Percentiles rank a stretch among this genome's conserved stretches.
Conservation (phyloP, 1,140 invertebrate species). For the Leptinotarsa lineolata region DNA sequence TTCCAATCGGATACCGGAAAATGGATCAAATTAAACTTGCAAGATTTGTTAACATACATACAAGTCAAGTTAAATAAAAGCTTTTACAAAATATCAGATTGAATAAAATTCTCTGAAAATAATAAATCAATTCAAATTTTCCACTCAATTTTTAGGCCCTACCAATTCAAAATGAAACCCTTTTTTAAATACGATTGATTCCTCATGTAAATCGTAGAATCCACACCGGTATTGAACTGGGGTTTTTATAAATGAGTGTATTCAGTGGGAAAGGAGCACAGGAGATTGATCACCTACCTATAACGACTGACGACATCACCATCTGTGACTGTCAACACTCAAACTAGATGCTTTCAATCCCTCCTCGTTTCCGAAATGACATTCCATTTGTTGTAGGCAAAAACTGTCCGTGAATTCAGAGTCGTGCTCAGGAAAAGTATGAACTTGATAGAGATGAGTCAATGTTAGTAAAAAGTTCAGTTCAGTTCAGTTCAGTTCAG, state of each 20-base stretch:
- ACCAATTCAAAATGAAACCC: neutral
- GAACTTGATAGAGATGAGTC: too few species aligned
- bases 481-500: too few species aligned
- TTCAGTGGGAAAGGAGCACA: neutral
- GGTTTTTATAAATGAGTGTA: conserved; percentile 15
- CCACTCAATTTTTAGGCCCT: too few species aligned
- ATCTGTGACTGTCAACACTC: conserved; percentile 26
- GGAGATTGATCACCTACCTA: conserved; percentile 17
- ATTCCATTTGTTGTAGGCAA: conserved; percentile 12
- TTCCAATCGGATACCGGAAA: too few species aligned
- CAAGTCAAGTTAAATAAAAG: too few species aligned
- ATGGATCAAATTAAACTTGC: too few species aligned
- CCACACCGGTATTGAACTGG: neutral
- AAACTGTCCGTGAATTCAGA: neutral
- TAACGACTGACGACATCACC: conserved; percentile 18
- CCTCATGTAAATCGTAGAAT: neutral
- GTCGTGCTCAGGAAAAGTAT: neutral
- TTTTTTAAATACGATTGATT: neutral
- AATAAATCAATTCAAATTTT: too few species aligned
- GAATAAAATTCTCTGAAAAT: too few species aligned
- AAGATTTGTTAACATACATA: too few species aligned
- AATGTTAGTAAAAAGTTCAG: too few species aligned
- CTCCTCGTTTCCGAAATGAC: conserved; percentile 20
- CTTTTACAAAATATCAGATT: too few species aligned
- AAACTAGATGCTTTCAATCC: conserved; percentile 22